phyloP scores from a whole-genome alignment of 2,797 vertebrate species.

The Alca torda region DNA sequence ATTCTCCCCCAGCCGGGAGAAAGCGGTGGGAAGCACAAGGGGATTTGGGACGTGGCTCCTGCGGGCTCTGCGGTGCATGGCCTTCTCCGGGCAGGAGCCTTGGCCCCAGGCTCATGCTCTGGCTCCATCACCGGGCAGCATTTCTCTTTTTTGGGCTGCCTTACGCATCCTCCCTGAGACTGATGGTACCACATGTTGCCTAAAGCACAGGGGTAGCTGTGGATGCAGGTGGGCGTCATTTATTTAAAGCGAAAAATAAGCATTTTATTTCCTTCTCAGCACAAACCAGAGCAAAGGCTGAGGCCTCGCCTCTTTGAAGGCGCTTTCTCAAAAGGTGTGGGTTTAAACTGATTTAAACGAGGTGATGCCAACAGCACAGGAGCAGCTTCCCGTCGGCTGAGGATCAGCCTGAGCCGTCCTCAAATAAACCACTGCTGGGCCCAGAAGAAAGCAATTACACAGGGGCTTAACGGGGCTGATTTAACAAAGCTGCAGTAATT shows the following conservation, averaged over 20 bases:
- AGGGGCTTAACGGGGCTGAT: slow-evolving; percentile 52
- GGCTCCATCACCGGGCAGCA: fast-evolving
- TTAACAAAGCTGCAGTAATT: slow-evolving; percentile 68
- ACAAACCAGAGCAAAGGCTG: neutral
- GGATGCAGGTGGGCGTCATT: neutral
- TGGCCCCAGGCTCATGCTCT: neutral
- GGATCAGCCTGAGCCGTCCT: slow-evolving; percentile 32
- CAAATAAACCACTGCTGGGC: slow-evolving; percentile 51
- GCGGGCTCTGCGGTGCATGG: fast-evolving
- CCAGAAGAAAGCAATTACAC: slow-evolving; percentile 55
- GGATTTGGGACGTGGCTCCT: neutral
- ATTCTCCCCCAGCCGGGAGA: neutral
- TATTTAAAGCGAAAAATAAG: neutral
- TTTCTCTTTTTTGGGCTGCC: neutral
- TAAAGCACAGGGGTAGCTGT: neutral
- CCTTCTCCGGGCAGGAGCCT: neutral
- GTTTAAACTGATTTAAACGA: neutral
- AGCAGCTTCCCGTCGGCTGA: neutral
- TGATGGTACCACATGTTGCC: fast-evolving
- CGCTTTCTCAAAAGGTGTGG: neutral
- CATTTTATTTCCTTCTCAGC: neutral
- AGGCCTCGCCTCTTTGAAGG: neutral
- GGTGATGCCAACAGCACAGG: neutral
- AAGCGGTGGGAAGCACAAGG: neutral
- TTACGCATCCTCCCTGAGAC: fast-evolving